phyloP scores from a whole-genome alignment of 2,113 vertebrate species.

The Anhinga rufa region DNA sequence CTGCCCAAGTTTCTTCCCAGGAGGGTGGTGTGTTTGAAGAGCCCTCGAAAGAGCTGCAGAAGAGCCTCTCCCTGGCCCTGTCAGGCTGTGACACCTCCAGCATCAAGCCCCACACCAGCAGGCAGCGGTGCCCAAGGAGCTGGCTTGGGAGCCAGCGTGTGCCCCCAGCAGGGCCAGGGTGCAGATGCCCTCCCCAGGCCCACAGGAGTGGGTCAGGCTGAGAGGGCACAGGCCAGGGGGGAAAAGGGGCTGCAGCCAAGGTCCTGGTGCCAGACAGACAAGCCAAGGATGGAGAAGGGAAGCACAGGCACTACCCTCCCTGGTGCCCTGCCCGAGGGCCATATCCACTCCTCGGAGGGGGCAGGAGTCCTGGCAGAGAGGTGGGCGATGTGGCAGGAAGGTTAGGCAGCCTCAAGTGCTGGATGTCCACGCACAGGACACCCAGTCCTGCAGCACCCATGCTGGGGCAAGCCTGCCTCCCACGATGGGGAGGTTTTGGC shows the following conservation, averaged over 20 bases:
- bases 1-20: neutral
- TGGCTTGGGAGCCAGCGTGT: rapidly evolving
- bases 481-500: rapidly evolving
- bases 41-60: neutral
- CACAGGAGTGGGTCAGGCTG: neutral
- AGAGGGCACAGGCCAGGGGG: rapidly evolving
- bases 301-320: neutral
- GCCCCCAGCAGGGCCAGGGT: neutral
- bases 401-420: rapidly evolving
- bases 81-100: neutral
- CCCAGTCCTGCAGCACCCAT: neutral
- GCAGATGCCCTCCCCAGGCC: neutral
- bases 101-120: rapidly evolving
- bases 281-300: neutral
- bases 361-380: neutral
- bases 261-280: neutral
- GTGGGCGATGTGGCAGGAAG: rapidly evolving
- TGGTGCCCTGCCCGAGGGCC: neutral
- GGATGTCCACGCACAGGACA: rapidly evolving
- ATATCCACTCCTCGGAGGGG: neutral
- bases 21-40: neutral
- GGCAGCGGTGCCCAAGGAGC: neutral
- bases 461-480: neutral
- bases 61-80: neutral
- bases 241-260: neutral